Percentiles rank a stretch among this genome's conserved stretches.
Conservation (phyloP, 2,797 vertebrate genomes). For the Oryzias dopingdopingensis region DNA sequence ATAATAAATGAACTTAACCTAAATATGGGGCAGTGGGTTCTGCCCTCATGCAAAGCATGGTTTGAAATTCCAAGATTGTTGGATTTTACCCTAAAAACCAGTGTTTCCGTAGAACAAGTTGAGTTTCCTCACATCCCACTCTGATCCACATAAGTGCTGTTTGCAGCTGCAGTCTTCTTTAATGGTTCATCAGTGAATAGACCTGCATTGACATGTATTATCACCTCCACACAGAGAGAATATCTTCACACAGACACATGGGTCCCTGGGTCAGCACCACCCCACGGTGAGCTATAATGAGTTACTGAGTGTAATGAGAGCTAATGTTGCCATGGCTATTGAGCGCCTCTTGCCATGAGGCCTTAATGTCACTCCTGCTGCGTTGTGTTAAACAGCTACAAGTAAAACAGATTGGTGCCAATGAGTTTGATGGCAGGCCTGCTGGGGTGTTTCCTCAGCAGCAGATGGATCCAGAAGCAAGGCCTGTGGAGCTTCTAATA, state of each 20-base stretch:
- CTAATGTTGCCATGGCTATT: slow-evolving; percentile 45
- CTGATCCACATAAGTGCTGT: slow-evolving; percentile 27
- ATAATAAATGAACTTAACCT: too few relatives aligned
- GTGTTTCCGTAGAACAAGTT: slow-evolving; percentile 21
- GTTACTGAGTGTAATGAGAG: slow-evolving; percentile 52
- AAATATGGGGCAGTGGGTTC: too few relatives aligned
- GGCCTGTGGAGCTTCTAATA: slow-evolving; percentile 47
- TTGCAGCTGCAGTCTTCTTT: slow-evolving; percentile 42
- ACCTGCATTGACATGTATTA: slow-evolving; percentile 17
- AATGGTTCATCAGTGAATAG: slow-evolving; percentile 52
- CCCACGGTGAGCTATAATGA: slow-evolving; percentile 67
- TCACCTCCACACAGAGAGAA: slow-evolving; percentile 42
- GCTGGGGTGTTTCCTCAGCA: slow-evolving; percentile 40
- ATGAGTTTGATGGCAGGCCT: slow-evolving; percentile 40
- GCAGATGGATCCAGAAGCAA: slow-evolving; percentile 64
- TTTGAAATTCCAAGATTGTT: neutral
- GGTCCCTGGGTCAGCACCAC: slow-evolving; percentile 52
- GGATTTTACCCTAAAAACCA: slow-evolving; percentile 5
- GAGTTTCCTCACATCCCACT: slow-evolving; percentile 36
- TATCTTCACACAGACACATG: slow-evolving; percentile 27
- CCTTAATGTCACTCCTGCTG: slow-evolving; percentile 53
- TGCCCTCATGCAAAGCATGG: too few relatives aligned
- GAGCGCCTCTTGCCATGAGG: slow-evolving; percentile 46
- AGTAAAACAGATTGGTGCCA: slow-evolving; percentile 56
- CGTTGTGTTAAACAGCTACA: slow-evolving; percentile 52